Base-by-base conservation (phyloP, 2,888 invertebrate species). In the Drosophila quasianomalipes region DNA sequence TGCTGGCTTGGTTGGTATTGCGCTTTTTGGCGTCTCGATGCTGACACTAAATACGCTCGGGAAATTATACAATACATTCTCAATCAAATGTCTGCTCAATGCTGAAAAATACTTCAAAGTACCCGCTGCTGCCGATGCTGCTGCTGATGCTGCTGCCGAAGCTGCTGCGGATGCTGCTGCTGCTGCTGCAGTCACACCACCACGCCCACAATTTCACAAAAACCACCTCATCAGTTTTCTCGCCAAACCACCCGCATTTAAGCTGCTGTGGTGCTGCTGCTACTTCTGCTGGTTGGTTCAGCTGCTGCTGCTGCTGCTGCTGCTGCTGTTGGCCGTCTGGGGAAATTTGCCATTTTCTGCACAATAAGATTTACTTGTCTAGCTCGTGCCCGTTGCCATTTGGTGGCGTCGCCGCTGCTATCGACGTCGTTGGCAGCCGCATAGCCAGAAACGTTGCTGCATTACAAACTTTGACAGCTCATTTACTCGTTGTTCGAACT, bases 31-130 rank as follows among this genome's bases (percentile, higher is more conserved):
- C 80, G 78, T 78, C 80, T 71, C 74, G 71, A 53, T 65, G 74
- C 79, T 87, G 83, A 74, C 82, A 85, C 86, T 87, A 89, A 92
- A 91, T 92, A 92, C 92, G 85, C 89, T 92, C 91, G 92, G 92
- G 92, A 92, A 92, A 92, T 92, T 92, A 92, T 91, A 92, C 92
- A 92, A 92, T 91, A 90, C 89, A 88, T 90, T 92, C 92, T 91
- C 92, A 92, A 92, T 92, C 92, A 92, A 91, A 92, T 78, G 85
- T 81, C 83, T 88, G 86, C 82, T 86, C 82, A 90, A 85, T 85
- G 82, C 84, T 75, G 78, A 72, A 85, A 87, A 87, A 90, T 88
- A 79, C 81, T 87, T 88, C 89, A 83, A 89, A 85, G 80, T 72
- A 68, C 68, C 62, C 74, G 79, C 54, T 66, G 67, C 67, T 53